Base-by-base conservation (phyloP, 2,888 invertebrate genomes). In the Euplexia lucipara region DNA sequence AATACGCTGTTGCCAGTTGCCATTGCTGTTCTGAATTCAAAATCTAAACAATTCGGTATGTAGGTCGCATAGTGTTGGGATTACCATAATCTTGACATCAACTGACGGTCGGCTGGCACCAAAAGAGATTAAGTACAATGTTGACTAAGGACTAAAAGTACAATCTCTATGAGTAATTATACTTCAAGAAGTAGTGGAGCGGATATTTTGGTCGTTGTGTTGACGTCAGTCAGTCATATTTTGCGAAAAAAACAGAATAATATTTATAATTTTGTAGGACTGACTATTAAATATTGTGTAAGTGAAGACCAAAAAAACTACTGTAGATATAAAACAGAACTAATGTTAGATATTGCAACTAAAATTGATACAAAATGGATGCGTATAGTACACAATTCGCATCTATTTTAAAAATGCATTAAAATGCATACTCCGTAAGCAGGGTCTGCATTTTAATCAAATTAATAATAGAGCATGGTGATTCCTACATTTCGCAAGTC, bases 61-160 rank as follows among this genome's bases (percentile, higher is more conserved):
- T 77, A 71, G 80, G 80, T 79, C 77, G 64, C 66, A 70, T 56
- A 48, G 73, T 60, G 49, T 34, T 49, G 35, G 44, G 78, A 77
- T 80, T 72, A 79, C 12, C 81, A 72, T 80, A 77, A 80, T 80
- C 71, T 80, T 37, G 63, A 58, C 42, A 63, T 71, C 53, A 79
- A 74, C 61, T 59, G 60, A 67, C 64, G 69, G 56, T 54, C 49
- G 60, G 45, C 48, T 65, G 70, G 26, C 64, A 68, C 45, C 32
- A 26, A 63, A 49, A 63, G 64, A 73, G 79, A 78, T 78, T 76
- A 68, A 49, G 32, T 63, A 58, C 45, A 57, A 12, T 60, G 62
- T 67, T 70, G 67, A 67, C 59, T 71, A 39, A 41, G 56, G 34
- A 44, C 34, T 70, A 53, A 53, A 64, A 62, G 44, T 35, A 57